A percentile compares a stretch with the other conserved stretches of the same genome.
These are phyloP conservation scores for Megathymus violae DNA, from an alignment of 1,140 invertebrate genomes.

Conservation along the genomic window DNA sequence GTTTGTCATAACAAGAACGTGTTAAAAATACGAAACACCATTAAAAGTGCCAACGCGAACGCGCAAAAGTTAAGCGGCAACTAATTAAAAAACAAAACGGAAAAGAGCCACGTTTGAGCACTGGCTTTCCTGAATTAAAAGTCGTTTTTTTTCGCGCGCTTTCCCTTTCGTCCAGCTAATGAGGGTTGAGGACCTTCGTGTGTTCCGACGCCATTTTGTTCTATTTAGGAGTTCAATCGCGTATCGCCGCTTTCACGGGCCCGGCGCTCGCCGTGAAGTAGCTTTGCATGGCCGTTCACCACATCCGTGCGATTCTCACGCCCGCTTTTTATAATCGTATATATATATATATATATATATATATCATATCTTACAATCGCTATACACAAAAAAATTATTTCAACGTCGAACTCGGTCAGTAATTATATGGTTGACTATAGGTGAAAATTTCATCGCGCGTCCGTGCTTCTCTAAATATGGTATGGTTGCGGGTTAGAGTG, in stretches of 20 bases:
- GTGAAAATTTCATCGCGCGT: no score
- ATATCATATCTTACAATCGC: no score
- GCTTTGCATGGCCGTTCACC: conserved; percentile 10
- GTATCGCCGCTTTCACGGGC: conserved; percentile 37
- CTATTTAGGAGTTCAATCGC: conserved; percentile 53
- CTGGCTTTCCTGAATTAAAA: conserved; percentile 76
- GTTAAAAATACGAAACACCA: conserved; percentile 60
- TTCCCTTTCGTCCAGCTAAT: conserved; percentile 77
- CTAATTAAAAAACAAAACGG: conserved; percentile 78
- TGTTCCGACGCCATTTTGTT: conserved; percentile 61
- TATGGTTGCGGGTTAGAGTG: no score
- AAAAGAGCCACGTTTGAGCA: conserved; percentile 62
- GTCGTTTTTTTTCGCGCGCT: conserved; percentile 71
- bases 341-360: no score
- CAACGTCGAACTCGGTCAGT: no score
- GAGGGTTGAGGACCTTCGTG: conserved; percentile 70
- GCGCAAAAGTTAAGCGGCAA: conserved; percentile 75
- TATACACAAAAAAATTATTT: no score
- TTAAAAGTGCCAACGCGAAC: conserved; percentile 63
- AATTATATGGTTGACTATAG: no score
- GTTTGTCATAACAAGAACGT: conserved; percentile 58
- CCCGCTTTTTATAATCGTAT: conserved; percentile 4
- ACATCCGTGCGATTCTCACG: conserved; percentile 10
- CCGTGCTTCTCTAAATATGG: no score
- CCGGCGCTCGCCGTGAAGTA: conserved; percentile 8